A percentile compares a stretch with the other conserved stretches of the same genome.
Evolutionary conservation across 2,797 vertebrate species (phyloP).

Genomic region (Echiichthys vipera): DNA sequence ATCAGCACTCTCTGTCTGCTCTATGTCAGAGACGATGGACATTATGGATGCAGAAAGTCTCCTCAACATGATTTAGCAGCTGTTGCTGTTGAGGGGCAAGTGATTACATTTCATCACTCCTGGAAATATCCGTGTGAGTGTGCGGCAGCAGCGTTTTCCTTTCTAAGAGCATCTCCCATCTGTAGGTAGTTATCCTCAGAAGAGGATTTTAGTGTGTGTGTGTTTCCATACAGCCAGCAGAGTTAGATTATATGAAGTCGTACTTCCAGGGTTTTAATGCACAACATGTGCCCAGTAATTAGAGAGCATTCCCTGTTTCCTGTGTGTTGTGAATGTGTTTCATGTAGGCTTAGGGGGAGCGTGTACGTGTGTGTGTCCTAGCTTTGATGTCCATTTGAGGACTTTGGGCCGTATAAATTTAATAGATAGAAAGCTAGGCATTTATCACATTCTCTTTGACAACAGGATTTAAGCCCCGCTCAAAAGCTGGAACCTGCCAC

Average conservation of each 20-base stretch:
- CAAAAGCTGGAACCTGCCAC: constrained; percentile 54
- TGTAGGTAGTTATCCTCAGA: constrained; percentile 78
- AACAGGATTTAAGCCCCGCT: constrained; percentile 68
- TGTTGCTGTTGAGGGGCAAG: constrained; percentile 62
- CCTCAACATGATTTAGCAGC: constrained; percentile 72
- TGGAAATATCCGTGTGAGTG: constrained; percentile 57
- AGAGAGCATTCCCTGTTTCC: constrained; percentile 78
- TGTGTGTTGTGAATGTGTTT: constrained; percentile 75
- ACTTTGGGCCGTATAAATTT: constrained; percentile 76
- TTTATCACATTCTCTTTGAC: constrained; percentile 77
- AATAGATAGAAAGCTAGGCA: constrained; percentile 76
- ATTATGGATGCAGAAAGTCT: constrained; percentile 60
- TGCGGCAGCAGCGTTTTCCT: constrained; percentile 53
- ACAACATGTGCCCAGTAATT: constrained; percentile 84
- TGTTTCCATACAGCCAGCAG: constrained; percentile 63
- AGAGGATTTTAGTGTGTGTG: constrained; percentile 59
- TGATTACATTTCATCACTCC: constrained; percentile 72
- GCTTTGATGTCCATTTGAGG: constrained; percentile 80
- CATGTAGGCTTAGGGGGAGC: constrained; percentile 59
- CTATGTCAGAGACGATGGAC: constrained; percentile 60
- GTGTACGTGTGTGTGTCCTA: constrained; percentile 47
- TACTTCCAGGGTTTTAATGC: constrained; percentile 82
- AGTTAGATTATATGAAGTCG: constrained; percentile 81
- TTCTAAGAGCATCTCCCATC: constrained; percentile 75
- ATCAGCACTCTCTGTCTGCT: constrained; percentile 63